These are phyloP conservation scores for Drosophila koepferae DNA, from an alignment of 2,888 invertebrate species.

Conservation along the genomic window DNA sequence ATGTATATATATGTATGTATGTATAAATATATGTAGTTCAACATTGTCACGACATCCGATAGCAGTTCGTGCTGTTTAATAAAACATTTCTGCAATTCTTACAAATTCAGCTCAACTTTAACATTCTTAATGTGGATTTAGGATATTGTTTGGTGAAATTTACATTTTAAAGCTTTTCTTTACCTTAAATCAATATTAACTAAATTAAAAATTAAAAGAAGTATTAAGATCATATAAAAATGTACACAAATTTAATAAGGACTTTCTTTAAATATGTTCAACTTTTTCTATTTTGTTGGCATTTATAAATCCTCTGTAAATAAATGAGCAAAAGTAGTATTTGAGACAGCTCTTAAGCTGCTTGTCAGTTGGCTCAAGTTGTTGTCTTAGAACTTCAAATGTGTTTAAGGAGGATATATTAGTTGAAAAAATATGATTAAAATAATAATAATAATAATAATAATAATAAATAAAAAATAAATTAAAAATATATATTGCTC, in stretches of 20 bases:
- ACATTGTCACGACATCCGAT: constrained; percentile 13
- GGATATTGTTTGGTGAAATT: background rate
- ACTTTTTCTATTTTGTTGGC: background rate
- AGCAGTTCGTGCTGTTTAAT: constrained; percentile 1
- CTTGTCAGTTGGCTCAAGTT: too few relatives aligned
- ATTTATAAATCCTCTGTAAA: background rate
- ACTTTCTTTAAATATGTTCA: too few relatives aligned
- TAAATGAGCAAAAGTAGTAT: background rate
- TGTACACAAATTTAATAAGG: too few relatives aligned
- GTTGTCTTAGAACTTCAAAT: background rate
- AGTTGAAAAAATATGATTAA: too few relatives aligned
- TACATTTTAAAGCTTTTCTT: background rate
- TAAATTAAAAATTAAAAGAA: too few relatives aligned
- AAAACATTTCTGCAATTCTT: constrained; percentile 4
- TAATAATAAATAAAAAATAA: too few relatives aligned
- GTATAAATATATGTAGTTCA: background rate
- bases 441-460: too few relatives aligned
- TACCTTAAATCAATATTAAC: background rate
- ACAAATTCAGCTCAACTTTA: background rate
- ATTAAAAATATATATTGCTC: too few relatives aligned
- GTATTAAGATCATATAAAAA: background rate
- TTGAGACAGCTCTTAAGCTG: background rate
- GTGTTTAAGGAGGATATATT: background rate
- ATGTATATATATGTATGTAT: background rate
- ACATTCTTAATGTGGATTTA: background rate